Evolutionary conservation across 2,797 vertebrate species (phyloP).

Genomic region (Pachyuromys duprasi): DNA sequence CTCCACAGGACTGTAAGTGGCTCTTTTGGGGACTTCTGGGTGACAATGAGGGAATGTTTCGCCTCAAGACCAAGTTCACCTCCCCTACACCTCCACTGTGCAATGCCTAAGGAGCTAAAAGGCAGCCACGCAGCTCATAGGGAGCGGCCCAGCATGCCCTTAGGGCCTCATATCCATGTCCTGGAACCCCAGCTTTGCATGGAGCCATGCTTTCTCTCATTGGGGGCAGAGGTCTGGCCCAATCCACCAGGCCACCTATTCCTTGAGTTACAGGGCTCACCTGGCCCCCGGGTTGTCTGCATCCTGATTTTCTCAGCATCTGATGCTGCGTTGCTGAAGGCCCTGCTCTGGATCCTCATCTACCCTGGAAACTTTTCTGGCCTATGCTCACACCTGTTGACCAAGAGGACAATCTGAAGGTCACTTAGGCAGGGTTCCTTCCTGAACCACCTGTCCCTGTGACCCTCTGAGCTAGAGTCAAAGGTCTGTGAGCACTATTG

Average conservation of each 20-base stretch:
- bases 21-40: not conserved
- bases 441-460: not conserved
- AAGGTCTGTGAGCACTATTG: rapidly evolving
- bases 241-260: not conserved
- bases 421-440: not conserved
- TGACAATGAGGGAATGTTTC: not conserved
- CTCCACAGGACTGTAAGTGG: not conserved
- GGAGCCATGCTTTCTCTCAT: not conserved
- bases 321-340: not conserved
- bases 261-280: not conserved
- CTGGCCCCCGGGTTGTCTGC: not conserved
- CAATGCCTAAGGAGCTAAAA: not conserved
- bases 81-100: not conserved
- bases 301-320: not conserved
- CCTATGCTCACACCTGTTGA: not conserved
- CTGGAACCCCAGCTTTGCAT: no score
- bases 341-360: not conserved
- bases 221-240: not conserved
- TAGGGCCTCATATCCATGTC: no score
- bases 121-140: not conserved
- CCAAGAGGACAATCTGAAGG: not conserved
- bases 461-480: not conserved
- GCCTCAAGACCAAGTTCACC: not conserved
- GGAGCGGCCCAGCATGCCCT: no score
- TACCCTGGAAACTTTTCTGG: not conserved